Evolutionary conservation across 1,140 invertebrate genomes (phyloP), one percentile per base, ranked within the genome.

Genomic region (Pogonomyrmex californicus): DNA sequence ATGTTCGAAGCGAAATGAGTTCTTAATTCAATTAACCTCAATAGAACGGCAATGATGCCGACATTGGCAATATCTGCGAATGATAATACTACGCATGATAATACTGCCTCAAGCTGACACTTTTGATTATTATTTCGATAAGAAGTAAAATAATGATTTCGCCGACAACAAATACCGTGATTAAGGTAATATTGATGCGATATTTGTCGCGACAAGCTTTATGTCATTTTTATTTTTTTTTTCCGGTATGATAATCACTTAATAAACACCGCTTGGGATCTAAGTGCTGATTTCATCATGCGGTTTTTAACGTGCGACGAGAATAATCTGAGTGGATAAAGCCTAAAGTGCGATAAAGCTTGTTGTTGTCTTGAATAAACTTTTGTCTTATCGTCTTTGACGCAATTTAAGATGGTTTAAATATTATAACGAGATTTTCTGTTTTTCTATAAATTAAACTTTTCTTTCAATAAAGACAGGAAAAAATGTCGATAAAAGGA

Each of bases 21-120:
- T 79, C 44, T 79, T 79, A 79, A 79, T 79, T 79, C 47, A 41
- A 79, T 79, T 79, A 79, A 47, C 77, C 62, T 79, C 47, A 47
- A 78, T 78, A 36, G 17, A 30, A 75, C 10, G 36, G 51, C 54
- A 33, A 36, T 33, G 62, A 14, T 51, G 7, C 33, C 12, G 56
- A 10, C 30, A 79, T 68, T 47, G 62, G n/a, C n/a, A 17, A 51
- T 79, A 79, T 66, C 76, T 38, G 44, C 30, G 41, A 78, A 60
- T 10, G 17, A 23, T 23, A 23, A 23, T 23, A 23, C 47, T 30
- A 10, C n/a, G 23, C n/a, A 6, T 6, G 63, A 68, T 68, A 68
- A 66, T 38, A 7, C 44, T 17, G 10, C 33, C 4, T 36, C 44
- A 51, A 54, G n/a, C n/a, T 30, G 62, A n/a, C 47, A 54, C 12